Percentiles rank a stretch among this genome's conserved stretches.
Evolutionary conservation across 2,113 vertebrate species (phyloP).

Genomic region (Sterna hirundo): DNA sequence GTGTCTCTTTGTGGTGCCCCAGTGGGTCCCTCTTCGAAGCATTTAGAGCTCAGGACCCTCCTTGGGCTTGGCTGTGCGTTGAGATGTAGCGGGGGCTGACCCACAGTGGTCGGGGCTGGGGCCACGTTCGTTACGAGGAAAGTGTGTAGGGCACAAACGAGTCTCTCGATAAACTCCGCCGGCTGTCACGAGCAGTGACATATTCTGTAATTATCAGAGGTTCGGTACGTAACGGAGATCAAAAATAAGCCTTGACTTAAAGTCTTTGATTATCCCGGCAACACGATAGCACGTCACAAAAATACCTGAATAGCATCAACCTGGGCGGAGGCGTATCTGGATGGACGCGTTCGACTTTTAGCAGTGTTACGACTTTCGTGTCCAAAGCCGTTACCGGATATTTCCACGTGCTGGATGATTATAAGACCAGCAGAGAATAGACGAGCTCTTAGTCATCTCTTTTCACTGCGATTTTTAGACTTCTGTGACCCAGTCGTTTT

Average conservation of each 20-base stretch:
- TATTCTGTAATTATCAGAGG: not conserved
- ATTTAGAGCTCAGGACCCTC: not conserved
- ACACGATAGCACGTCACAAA: not conserved
- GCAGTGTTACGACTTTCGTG: not conserved
- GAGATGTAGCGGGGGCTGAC: not conserved
- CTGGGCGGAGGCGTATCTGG: not conserved
- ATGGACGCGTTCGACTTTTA: not conserved
- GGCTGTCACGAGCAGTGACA: not conserved
- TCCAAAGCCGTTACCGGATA: not conserved
- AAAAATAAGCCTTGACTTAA: not conserved
- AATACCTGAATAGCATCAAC: not conserved
- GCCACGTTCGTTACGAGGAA: rapidly evolving
- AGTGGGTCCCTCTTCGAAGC: not conserved
- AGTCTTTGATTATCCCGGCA: not conserved
- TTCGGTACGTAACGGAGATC: not conserved
- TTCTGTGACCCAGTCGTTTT: not conserved
- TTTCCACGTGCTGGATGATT: not conserved
- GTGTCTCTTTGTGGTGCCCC: not conserved
- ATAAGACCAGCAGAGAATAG: not conserved
- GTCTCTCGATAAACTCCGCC: not conserved
- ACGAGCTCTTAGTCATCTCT: not conserved
- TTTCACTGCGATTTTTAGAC: not conserved
- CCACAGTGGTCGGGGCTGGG: not conserved
- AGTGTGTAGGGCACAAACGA: not conserved
- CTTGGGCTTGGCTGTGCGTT: not conserved